phyloP scores from a whole-genome alignment of 92 coral and sea anemone genomes.

The Paragorgia papillata region DNA sequence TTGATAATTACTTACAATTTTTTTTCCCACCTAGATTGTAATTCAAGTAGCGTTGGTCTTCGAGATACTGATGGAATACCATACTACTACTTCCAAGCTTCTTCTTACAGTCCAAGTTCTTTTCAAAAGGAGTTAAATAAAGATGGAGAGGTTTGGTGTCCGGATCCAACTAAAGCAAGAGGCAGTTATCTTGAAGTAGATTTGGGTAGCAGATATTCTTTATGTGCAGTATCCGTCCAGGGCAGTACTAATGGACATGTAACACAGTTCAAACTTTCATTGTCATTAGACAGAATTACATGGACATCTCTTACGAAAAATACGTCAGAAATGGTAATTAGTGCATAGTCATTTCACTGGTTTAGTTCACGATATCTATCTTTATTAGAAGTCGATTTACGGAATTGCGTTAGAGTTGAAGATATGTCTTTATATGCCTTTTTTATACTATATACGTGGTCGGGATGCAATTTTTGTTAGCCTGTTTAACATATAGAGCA shows the following conservation, averaged over 20 bases:
- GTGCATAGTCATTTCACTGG: too few relatives aligned
- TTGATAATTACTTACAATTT: too few relatives aligned
- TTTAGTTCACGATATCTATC: too few relatives aligned
- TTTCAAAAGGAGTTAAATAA: background rate
- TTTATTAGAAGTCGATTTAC: too few relatives aligned
- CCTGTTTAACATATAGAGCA: too few relatives aligned
- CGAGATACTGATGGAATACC: constrained; percentile 22
- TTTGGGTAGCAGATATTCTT: constrained; percentile 24
- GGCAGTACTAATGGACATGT: background rate
- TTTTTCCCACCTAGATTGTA: too few relatives aligned
- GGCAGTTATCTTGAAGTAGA: constrained; percentile 40
- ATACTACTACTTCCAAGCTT: constrained; percentile 35
- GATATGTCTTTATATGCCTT: too few relatives aligned
- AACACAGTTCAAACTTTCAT: background rate
- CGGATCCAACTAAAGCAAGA: background rate
- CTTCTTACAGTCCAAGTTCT: constrained; percentile 4
- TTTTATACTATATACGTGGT: too few relatives aligned
- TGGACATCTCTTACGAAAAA: background rate
- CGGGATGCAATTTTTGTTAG: too few relatives aligned
- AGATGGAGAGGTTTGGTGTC: constrained; percentile 21
- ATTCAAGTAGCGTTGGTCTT: constrained; percentile 21
- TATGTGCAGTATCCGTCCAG: constrained; percentile 26
- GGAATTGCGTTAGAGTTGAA: too few relatives aligned
- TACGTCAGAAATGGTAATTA: background rate
- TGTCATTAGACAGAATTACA: constrained; percentile 14